Base-by-base conservation (phyloP, 2,888 invertebrate species). In the Mythimna lalbum region DNA sequence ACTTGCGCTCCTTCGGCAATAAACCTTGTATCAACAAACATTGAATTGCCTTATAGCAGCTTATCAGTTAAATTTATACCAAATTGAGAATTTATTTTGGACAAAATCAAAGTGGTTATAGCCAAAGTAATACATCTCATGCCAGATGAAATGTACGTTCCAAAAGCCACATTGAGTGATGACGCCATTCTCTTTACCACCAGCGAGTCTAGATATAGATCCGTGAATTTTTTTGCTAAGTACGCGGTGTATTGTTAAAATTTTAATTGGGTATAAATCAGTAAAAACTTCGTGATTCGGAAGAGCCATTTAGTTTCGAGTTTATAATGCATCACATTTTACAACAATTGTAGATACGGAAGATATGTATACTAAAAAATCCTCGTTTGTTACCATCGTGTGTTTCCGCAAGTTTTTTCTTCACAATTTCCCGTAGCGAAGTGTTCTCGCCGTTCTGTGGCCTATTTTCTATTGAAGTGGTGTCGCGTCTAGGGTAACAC, bases 401-500 rank as follows among this genome's bases (percentile, higher is more conserved):
- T 50, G 66, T 83, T 86, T 86, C 82, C 81, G 76, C 74, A 67
- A 82, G 80, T 76, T 87, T 88, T 84, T 90, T 88, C 90, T 87
- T 86, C 86, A 87, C 90, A 90, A 93, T 93, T 93, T 92, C 90
- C 90, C 88, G 85, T 85, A 80, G 81, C 77, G 80, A 88, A 88
- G 82, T 88, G 86, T 89, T 88, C 86, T 83, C 82, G 83, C 85
- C 82, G 84, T 80, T 87, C 84, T 79, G 86, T 91, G 94, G 86
- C 93, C 94, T 92, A 94, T 93, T 93, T 95, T 90, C 90, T 87
- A 89, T 89, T 91, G 88, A 87, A 89, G 90, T 86, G 88, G 73
- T 86, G 88, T 87, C 87, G 82, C 86, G 86, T 73, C 78, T 82
- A 81, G 81, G 78, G 81, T 80, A 81, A 82, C 76, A 85, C 82